Evolutionary conservation across 2,797 vertebrate species (phyloP).

Genomic region (Poeciliopsis gracilis): DNA sequence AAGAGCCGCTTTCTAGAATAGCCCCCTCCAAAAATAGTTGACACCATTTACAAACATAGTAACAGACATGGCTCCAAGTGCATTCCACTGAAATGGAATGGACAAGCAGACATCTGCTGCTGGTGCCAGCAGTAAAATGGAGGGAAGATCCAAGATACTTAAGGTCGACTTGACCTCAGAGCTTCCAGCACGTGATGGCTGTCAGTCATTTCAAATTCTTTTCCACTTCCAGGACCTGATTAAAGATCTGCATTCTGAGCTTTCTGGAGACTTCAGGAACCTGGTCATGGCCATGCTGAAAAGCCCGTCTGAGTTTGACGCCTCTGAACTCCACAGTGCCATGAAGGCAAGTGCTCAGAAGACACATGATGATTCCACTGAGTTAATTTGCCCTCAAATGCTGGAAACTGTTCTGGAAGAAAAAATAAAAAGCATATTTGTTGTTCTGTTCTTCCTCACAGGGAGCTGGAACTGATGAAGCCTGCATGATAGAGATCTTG

Average conservation of each 20-base stretch:
- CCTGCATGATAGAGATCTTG: constrained; percentile 96
- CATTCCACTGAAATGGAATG: neutral
- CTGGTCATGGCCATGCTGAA: constrained; percentile 92
- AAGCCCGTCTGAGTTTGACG: constrained; percentile 85
- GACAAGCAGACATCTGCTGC: constrained; percentile 51
- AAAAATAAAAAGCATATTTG: constrained; percentile 14
- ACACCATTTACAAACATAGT: constrained; percentile 10
- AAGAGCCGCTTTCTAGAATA: neutral
- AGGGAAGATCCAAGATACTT: constrained; percentile 46
- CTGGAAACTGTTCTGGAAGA: neutral
- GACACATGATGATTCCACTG: neutral
- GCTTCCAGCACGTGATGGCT: constrained; percentile 14
- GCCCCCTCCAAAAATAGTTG: constrained; percentile 1
- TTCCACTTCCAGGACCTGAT: constrained; percentile 88
- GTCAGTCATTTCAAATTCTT: constrained; percentile 44
- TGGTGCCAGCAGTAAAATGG: constrained; percentile 34
- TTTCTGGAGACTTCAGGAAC: constrained; percentile 96
- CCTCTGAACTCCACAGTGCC: constrained; percentile 87
- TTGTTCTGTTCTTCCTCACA: constrained; percentile 62
- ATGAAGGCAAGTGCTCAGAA: constrained; percentile 87
- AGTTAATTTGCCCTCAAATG: neutral
- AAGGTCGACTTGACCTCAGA: constrained; percentile 40
- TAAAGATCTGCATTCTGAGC: constrained; percentile 96
- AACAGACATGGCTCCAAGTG: neutral
- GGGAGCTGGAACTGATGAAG: constrained; percentile 97